phyloP scores from a whole-genome alignment of 2,797 vertebrate species.

The Ammospiza maritima region DNA sequence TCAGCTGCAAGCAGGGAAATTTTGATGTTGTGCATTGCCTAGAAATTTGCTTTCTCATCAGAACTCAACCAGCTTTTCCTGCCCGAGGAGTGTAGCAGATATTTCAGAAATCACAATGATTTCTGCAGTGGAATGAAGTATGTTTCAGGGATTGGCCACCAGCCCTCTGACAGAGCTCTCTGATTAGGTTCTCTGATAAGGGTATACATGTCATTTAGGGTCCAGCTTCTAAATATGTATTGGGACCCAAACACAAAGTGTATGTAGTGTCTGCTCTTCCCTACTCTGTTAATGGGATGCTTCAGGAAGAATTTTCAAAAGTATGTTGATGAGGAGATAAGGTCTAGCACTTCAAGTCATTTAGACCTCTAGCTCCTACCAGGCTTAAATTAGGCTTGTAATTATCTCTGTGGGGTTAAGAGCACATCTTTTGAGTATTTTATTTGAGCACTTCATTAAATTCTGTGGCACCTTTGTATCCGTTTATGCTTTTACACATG shows the following conservation, averaged over 20 bases:
- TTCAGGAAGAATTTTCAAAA: neutral
- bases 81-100: neutral
- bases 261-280: neutral
- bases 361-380: neutral
- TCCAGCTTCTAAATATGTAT: neutral
- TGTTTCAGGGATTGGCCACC: neutral
- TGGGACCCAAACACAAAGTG: neutral
- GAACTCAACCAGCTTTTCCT: neutral
- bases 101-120: neutral
- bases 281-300: neutral
- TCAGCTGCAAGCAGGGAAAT: neutral
- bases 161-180: neutral
- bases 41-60: neutral
- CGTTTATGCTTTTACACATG: neutral
- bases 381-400: neutral
- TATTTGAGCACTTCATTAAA: neutral
- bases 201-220: neutral
- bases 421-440: neutral
- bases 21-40: accelerated
- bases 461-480: neutral
- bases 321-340: neutral
- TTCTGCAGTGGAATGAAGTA: neutral
- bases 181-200: accelerated
- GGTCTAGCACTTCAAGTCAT: neutral
- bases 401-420: neutral